Evolutionary conservation across 37 sponge, comb jelly and placozoan species (phyloP).

Genomic region (Halichondria panicea): DNA sequence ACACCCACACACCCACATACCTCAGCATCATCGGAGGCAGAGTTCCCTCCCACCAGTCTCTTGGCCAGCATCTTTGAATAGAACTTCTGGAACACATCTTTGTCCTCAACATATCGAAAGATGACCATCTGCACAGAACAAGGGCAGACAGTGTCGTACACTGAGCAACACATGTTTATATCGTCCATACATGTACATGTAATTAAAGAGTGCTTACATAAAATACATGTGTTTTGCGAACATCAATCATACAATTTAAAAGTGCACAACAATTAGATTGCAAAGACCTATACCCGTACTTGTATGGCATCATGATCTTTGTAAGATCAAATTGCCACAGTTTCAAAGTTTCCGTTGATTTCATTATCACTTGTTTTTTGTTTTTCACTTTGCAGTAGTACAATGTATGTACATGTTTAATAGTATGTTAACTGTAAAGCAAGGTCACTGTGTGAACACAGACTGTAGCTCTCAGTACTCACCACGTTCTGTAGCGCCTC

Average conservation of each 20-base stretch:
- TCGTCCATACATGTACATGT: slow-evolving; percentile 1
- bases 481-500: slow-evolving; percentile 83
- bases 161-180: not conserved
- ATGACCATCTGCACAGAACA: slow-evolving; percentile 73
- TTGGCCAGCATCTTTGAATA: slow-evolving; percentile 96
- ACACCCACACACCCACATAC: not conserved
- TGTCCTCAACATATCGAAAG: slow-evolving; percentile 97
- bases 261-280: not conserved
- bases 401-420: not conserved
- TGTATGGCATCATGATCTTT: no score
- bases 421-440: not conserved
- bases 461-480: no score
- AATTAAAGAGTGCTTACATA: not conserved
- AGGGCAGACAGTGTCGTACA: not conserved
- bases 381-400: no score
- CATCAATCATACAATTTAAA: not conserved
- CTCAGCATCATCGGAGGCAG: slow-evolving; percentile 98
- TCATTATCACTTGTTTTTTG: no score
- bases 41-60: slow-evolving; percentile 92
- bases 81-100: slow-evolving; percentile 99
- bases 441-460: no score
- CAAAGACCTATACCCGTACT: not conserved
- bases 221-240: not conserved
- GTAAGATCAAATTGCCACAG: no score
- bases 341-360: no score